Conservation (phyloP, 37 sponge, comb jelly and placozoan genomes). For the Dysidea cf. avara region DNA sequence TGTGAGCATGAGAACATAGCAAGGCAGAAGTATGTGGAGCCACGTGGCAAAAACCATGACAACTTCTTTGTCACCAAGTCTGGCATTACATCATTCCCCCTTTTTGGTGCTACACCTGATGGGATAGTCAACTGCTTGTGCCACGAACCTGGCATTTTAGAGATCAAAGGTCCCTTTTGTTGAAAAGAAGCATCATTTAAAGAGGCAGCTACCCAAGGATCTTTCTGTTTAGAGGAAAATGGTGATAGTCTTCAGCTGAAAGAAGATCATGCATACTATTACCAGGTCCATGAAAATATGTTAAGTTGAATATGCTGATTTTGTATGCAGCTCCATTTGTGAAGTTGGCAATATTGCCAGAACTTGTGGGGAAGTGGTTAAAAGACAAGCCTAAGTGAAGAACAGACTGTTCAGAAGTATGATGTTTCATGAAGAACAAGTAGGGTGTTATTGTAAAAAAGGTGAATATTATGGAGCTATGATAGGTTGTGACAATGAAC, state of each 20-base stretch:
- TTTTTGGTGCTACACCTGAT: constrained; percentile 57
- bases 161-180: constrained; percentile 53
- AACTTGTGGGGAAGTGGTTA: too few species aligned
- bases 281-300: constrained; percentile 35
- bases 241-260: neutral
- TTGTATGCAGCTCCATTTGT: too few species aligned
- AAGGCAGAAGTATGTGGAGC: constrained; percentile 4
- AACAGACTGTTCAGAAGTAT: too few species aligned
- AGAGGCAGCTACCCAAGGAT: constrained; percentile 7
- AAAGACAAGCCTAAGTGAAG: too few species aligned
- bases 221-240: constrained; percentile 13
- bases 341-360: too few species aligned
- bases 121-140: constrained; percentile 41
- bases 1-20: constrained; percentile 49
- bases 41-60: neutral
- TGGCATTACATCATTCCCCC: constrained; percentile 34
- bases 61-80: constrained; percentile 7
- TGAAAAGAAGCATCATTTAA: constrained; percentile 20
- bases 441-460: too few species aligned
- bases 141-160: constrained; percentile 49
- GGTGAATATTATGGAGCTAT: too few species aligned
- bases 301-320: too few species aligned
- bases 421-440: too few species aligned
- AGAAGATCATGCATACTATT: constrained; percentile 32
- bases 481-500: too few species aligned